Base-by-base conservation (phyloP, 2,888 invertebrate genomes). In the Portevinia maculata region DNA sequence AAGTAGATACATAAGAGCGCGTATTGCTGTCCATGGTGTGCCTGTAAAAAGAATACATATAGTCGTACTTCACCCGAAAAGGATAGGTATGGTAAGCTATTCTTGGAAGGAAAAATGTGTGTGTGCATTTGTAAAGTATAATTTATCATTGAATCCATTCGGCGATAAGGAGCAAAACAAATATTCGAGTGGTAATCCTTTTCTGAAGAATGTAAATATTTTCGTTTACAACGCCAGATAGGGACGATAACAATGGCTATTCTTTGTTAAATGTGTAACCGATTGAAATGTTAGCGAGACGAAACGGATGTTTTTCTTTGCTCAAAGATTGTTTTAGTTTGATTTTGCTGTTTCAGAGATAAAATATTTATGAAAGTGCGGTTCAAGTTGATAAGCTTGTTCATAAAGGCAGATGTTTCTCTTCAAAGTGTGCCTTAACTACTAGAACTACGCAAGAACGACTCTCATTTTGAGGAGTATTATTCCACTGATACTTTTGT, bases 141-240 rank as follows among this genome's bases (percentile, higher is more conserved):
- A 53, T 53, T 53, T 13, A 53, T 53, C 53, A 53, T 17, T 6
- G 6, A 34, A 19, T 53, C 3, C 34, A 53, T 28, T 55, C 19
- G 13, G 8, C 24, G 48, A 48, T 48, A 48, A 48, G 24, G 17
- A 19, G 44, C 44, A 19, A 44, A 50, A 71, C 44, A 52, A 62
- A 71, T 52, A 52, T 70, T 52, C 41, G 50, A 39, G 28, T 59
- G 52, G 52, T 52, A 75, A 75, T 75, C 67, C 52, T 28, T 60
- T 70, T 53, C 52, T 39, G 39, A 17, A n/a, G 53, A 76, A 69
- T 73, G 34, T 52, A 69, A 76, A 76, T 70, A 76, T 60, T 76
- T 76, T 60, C 39, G 32, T 76, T 55, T 48, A 41, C 48, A 17
- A 8, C 13, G 39, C 15, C 37, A 32, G 24, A 21, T 3, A 41